phyloP scores from a whole-genome alignment of 2,888 invertebrate genomes.

The Brachypalpus laphriformis region DNA sequence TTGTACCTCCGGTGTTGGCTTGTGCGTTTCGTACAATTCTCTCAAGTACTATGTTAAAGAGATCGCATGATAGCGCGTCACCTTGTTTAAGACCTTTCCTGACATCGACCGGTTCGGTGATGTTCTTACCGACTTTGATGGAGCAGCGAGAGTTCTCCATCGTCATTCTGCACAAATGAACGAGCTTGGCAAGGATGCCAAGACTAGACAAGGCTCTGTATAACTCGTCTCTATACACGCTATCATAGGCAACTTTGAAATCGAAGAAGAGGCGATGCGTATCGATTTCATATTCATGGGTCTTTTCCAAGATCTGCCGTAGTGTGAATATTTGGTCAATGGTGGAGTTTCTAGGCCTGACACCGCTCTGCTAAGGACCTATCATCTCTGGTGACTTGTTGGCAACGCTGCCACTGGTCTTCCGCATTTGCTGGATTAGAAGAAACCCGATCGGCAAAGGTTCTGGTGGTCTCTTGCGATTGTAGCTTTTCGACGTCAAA shows the following conservation, averaged over 20 bases:
- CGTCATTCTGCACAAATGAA: not conserved
- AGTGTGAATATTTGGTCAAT: too few species aligned
- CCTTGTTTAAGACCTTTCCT: too few species aligned
- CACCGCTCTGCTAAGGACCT: too few species aligned
- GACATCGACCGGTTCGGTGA: not conserved
- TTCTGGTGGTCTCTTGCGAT: too few species aligned
- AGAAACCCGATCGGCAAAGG: too few species aligned
- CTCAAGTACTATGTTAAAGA: not conserved
- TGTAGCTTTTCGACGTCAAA: too few species aligned
- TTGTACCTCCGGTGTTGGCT: too few species aligned
- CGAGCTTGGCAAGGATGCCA: not conserved
- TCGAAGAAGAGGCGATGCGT: not conserved
- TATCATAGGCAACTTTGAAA: not conserved
- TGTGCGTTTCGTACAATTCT: not conserved
- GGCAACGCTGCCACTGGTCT: too few species aligned
- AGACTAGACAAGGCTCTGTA: not conserved
- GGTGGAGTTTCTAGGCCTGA: too few species aligned
- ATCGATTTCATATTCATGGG: not conserved
- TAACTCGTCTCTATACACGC: not conserved
- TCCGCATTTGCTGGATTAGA: too few species aligned
- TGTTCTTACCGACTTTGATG: not conserved
- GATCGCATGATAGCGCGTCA: too few species aligned
- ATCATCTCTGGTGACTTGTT: too few species aligned
- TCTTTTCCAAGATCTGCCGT: not conserved
- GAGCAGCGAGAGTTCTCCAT: not conserved